phyloP scores from a whole-genome alignment of 2,797 vertebrate genomes.

The Percopsis omiscomaycus region DNA sequence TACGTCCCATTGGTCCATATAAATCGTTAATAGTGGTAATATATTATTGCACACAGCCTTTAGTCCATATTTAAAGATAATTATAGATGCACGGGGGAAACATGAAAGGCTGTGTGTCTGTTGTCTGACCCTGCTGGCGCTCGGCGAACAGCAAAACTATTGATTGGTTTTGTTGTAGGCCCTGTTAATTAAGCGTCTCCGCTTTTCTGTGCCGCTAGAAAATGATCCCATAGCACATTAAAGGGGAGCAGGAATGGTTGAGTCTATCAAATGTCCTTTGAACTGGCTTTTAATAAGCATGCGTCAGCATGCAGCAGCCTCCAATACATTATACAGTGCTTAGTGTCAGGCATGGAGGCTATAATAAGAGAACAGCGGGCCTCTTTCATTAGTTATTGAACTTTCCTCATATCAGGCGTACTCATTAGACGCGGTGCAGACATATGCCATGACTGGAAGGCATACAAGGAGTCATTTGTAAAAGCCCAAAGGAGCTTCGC shows the following conservation, averaged over 20 bases:
- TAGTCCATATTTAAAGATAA: conserved; percentile 38
- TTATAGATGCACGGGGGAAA: conserved; percentile 35
- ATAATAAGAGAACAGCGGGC: conserved; percentile 70
- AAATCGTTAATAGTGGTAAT: conserved; percentile 33
- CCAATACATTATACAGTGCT: conserved; percentile 72
- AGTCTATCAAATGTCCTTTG: conserved; percentile 68
- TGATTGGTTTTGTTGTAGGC: conserved; percentile 58
- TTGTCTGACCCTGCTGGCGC: conserved; percentile 45
- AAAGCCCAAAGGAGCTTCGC: conserved; percentile 66
- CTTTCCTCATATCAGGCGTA: conserved; percentile 68
- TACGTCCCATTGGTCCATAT: conserved; percentile 8
- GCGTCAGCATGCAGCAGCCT: conserved; percentile 57
- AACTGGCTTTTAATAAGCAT: conserved; percentile 68
- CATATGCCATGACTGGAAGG: conserved; percentile 70
- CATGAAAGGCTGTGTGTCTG: conserved; percentile 26
- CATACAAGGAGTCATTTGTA: conserved; percentile 75
- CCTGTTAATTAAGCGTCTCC: conserved; percentile 66
- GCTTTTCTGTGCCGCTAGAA: conserved; percentile 47
- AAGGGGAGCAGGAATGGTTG: conserved; percentile 29
- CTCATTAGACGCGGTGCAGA: conserved; percentile 76
- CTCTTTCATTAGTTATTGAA: conserved; percentile 77
- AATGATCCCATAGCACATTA: conserved; percentile 63
- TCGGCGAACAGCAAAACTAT: conserved; percentile 42
- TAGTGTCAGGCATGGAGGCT: conserved; percentile 67
- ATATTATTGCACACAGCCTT: conserved; percentile 30